Percentiles rank a stretch among this genome's conserved stretches.
Evolutionary conservation across 2,888 invertebrate species (phyloP).

Genomic region (Apamea crenata): DNA sequence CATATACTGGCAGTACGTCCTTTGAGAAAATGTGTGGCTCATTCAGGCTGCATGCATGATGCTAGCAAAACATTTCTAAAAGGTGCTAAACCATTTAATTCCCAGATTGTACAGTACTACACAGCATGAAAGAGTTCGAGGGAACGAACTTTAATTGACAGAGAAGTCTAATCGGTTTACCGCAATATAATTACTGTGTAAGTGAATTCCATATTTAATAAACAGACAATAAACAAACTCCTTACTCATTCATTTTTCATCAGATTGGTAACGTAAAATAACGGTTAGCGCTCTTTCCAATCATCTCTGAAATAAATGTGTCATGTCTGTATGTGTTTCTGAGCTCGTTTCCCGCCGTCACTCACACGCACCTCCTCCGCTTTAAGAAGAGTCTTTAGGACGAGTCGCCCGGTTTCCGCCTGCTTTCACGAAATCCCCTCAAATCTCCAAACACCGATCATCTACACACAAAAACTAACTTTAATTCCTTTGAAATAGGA

Average conservation of each 20-base stretch:
- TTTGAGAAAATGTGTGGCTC: background rate
- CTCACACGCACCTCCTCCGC: conserved; percentile 33
- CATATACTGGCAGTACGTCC: background rate
- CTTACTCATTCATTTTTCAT: background rate
- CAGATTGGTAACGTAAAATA: background rate
- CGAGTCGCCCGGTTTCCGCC: conserved; percentile 78
- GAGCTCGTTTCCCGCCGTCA: conserved; percentile 40
- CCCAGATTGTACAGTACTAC: too few relatives aligned
- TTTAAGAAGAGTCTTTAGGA: conserved; percentile 74
- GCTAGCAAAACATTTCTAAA: background rate
- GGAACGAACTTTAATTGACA: too few relatives aligned
- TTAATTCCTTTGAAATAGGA: conserved; percentile 11
- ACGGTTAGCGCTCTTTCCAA: background rate
- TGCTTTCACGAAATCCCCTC: conserved; percentile 73
- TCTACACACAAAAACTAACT: conserved; percentile 31
- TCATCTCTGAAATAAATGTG: background rate
- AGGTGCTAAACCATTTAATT: background rate
- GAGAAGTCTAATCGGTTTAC: too few relatives aligned
- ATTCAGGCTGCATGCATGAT: background rate
- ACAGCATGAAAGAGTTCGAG: too few relatives aligned
- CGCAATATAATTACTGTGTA: too few relatives aligned
- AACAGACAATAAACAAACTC: too few relatives aligned
- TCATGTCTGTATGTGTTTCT: background rate
- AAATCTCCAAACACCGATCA: conserved; percentile 56
- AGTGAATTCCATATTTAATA: too few relatives aligned